Percentiles rank a stretch among this genome's conserved stretches.
Conservation (phyloP, 2,797 vertebrate species). For the Trichosurus vulpecula region DNA sequence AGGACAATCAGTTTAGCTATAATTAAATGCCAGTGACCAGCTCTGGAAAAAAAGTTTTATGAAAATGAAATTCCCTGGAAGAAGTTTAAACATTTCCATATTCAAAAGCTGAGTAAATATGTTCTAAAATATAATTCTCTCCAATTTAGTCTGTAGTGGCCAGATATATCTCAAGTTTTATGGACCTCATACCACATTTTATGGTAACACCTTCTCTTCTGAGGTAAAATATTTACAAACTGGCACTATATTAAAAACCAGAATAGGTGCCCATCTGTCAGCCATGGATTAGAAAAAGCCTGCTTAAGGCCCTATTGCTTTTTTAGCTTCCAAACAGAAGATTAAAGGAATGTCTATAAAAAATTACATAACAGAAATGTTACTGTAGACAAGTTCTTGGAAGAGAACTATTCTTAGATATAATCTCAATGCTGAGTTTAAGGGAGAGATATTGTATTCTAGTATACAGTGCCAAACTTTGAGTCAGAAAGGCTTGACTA, state of each 20-base stretch:
- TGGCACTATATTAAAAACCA: constrained; percentile 28
- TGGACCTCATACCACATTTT: constrained; percentile 10
- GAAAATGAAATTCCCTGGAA: neutral
- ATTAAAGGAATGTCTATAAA: constrained; percentile 30
- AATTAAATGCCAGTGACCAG: constrained; percentile 19
- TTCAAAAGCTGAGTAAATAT: constrained; percentile 2
- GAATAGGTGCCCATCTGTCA: neutral
- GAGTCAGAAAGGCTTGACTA: neutral
- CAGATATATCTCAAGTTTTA: constrained; percentile 15
- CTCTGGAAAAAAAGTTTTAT: constrained; percentile 6
- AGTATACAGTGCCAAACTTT: neutral
- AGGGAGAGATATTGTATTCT: neutral
- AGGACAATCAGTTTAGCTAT: neutral
- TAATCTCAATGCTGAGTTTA: neutral
- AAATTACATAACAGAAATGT: constrained; percentile 32
- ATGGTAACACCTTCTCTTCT: neutral
- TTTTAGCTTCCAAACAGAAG: neutral
- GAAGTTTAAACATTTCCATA: neutral
- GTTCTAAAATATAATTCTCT: constrained; percentile 6
- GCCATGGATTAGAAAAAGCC: neutral
- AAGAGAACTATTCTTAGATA: neutral
- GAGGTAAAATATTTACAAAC: constrained; percentile 20
- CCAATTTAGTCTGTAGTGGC: neutral
- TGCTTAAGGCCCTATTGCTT: neutral
- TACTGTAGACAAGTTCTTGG: neutral